Conservation (phyloP, 2,797 vertebrate genomes). For the Arctocebus calabarensis region DNA sequence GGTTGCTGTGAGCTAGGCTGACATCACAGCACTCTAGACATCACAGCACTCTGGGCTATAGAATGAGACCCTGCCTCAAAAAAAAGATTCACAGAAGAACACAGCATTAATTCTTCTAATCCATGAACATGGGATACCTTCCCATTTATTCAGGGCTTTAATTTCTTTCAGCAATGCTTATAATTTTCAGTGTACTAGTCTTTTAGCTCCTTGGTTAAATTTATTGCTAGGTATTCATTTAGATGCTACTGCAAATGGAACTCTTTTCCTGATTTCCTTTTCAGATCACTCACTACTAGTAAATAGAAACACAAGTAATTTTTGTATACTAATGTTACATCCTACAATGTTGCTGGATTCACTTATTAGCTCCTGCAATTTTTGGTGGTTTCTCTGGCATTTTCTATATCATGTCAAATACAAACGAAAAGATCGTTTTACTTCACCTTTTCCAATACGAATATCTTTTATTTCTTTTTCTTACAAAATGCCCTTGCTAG, state of each 20-base stretch:
- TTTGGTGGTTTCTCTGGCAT: neutral
- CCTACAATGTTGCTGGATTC: neutral
- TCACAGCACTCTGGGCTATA: too few species aligned
- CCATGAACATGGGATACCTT: neutral
- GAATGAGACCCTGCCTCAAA: too few species aligned
- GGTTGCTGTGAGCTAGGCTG: too few species aligned
- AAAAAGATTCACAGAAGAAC: too few species aligned
- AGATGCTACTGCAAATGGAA: neutral
- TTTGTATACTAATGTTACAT: neutral
- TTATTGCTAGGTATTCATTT: neutral
- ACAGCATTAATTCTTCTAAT: neutral
- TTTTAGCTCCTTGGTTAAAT: slow-evolving; percentile 4
- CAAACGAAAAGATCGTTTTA: slow-evolving; percentile 10
- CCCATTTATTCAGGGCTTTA: slow-evolving; percentile 10
- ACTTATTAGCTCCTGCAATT: neutral
- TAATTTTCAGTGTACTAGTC: neutral
- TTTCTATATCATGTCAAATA: neutral
- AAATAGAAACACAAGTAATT: neutral
- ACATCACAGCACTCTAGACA: too few species aligned
- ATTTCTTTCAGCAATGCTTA: slow-evolving; percentile 16
- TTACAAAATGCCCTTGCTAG: neutral
- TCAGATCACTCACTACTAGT: neutral
- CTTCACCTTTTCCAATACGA: neutral
- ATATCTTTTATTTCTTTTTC: slow-evolving; percentile 26
- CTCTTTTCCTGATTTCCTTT: neutral